These are phyloP conservation scores for Brachylomia viminalis DNA, from an alignment of 2,888 invertebrate species.

Conservation along the genomic window DNA sequence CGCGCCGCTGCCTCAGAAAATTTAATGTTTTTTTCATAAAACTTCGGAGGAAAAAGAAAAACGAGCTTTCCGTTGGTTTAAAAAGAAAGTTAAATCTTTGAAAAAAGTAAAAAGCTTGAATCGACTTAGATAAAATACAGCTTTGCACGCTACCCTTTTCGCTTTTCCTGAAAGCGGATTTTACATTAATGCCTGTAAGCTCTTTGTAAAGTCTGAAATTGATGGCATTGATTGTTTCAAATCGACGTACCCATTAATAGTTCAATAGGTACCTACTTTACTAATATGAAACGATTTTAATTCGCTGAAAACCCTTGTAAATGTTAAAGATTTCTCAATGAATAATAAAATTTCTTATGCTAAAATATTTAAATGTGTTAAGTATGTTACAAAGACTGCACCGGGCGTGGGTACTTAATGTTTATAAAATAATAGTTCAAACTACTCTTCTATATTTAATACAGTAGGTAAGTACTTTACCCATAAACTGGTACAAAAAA, in stretches of 20 bases:
- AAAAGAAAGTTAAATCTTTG: conserved; percentile 37
- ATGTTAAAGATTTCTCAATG: background rate
- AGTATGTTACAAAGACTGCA: background rate
- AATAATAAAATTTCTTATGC: background rate
- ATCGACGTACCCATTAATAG: background rate
- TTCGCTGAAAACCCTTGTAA: background rate
- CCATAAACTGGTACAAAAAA: too few species aligned
- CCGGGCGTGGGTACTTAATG: background rate
- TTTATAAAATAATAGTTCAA: background rate
- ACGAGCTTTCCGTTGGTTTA: conserved; percentile 16
- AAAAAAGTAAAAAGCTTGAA: conserved; percentile 21
- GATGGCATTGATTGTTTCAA: conserved; percentile 21
- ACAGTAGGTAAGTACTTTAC: background rate
- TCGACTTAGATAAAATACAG: conserved; percentile 35
- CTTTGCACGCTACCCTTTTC: conserved; percentile 21
- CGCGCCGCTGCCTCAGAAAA: conserved; percentile 21
- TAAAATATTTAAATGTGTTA: background rate
- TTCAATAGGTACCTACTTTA: background rate
- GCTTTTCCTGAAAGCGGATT: conserved; percentile 37
- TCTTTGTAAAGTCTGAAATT: conserved; percentile 28
- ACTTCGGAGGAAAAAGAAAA: conserved; percentile 40
- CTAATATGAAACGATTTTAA: background rate
- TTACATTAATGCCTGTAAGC: conserved; percentile 12
- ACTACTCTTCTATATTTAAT: background rate
- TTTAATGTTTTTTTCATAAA: conserved; percentile 44